A percentile compares a stretch with the other conserved stretches of the same genome.
Evolutionary conservation across 2,797 vertebrate genomes (phyloP).

Genomic region (Anabas testudineus): DNA sequence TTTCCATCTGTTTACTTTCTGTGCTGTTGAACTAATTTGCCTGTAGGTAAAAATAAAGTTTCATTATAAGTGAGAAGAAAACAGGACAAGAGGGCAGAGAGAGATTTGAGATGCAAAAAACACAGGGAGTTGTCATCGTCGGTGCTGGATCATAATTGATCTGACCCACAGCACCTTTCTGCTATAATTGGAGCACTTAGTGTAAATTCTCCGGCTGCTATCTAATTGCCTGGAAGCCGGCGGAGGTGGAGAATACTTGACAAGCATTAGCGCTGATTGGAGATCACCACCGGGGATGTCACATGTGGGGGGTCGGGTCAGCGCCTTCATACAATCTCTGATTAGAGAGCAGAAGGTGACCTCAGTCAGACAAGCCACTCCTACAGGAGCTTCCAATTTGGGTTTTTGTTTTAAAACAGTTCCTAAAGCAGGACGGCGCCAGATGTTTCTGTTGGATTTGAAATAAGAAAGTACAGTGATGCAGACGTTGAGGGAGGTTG

Average conservation of each 20-base stretch:
- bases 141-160: constrained; percentile 31
- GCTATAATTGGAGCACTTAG: constrained; percentile 63
- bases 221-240: constrained; percentile 56
- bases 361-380: background rate
- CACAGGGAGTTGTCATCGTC: constrained; percentile 7
- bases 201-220: constrained; percentile 39
- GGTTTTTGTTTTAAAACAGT: background rate
- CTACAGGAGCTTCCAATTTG: background rate
- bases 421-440: too few relatives aligned
- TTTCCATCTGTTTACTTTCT: background rate
- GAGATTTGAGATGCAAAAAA: constrained; percentile 7
- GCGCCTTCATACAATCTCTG: background rate
- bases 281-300: background rate
- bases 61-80: background rate
- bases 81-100: constrained; percentile 1
- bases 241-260: constrained; percentile 48
- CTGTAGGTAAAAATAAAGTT: background rate
- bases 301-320: constrained; percentile 23
- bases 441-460: background rate
- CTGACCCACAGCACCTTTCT: constrained; percentile 30
- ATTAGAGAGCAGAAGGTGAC: constrained; percentile 3
- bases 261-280: constrained; percentile 51
- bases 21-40: background rate
- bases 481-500: background rate
- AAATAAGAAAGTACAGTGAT: background rate